A percentile compares a stretch with the other conserved stretches of the same genome.
Conservation (phyloP, 2,888 invertebrate genomes). For the Phragmatobia fuliginosa region DNA sequence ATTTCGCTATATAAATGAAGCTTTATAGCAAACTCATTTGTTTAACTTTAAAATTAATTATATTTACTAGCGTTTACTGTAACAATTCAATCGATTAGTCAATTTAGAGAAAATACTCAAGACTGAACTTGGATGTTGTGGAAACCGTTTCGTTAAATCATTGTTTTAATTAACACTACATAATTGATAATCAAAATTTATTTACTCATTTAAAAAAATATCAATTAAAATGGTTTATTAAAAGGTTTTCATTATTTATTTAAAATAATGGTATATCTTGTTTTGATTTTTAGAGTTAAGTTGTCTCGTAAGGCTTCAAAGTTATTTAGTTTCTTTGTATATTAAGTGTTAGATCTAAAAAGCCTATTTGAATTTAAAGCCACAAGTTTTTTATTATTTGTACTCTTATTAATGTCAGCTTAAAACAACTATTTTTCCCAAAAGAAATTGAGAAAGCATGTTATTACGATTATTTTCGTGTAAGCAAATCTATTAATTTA, state of each 20-base stretch:
- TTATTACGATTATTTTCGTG: too few relatives aligned
- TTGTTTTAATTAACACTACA: conserved; percentile 18
- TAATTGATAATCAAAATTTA: neutral
- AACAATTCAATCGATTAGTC: conserved; percentile 74
- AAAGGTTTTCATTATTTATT: conserved; percentile 2
- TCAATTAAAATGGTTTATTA: too few relatives aligned
- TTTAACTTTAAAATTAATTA: conserved; percentile 16
- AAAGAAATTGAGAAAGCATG: too few relatives aligned
- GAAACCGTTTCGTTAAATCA: conserved; percentile 27
- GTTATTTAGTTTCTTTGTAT: conserved; percentile 30
- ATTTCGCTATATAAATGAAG: neutral
- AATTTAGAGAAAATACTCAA: conserved; percentile 80
- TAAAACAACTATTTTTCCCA: too few relatives aligned
- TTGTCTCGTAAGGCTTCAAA: conserved; percentile 7
- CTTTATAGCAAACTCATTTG: conserved; percentile 1
- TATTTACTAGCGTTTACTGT: conserved; percentile 46
- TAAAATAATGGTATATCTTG: neutral
- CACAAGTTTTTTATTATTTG: too few relatives aligned
- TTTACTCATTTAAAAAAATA: too few relatives aligned
- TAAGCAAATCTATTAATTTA: neutral
- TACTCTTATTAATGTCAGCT: too few relatives aligned
- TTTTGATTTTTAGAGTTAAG: neutral
- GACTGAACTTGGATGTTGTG: conserved; percentile 79
- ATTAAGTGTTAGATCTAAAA: conserved; percentile 14
- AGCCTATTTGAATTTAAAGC: neutral